Conservation (phyloP, 2,888 invertebrate species). For the Drosophila gaucha region DNA sequence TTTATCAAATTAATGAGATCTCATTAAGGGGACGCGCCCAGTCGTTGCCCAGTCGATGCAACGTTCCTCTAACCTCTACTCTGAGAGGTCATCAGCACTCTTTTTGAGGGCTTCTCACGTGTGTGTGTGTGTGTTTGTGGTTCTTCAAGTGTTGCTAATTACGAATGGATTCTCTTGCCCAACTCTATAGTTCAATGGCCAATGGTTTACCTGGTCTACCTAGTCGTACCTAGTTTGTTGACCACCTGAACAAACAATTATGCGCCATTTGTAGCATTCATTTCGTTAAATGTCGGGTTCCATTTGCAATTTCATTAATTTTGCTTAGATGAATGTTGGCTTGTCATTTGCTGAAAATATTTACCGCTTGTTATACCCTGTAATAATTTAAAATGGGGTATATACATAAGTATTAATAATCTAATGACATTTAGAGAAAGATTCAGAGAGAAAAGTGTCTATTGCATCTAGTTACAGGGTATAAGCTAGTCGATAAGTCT, state of each 20-base stretch:
- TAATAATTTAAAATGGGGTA: not conserved
- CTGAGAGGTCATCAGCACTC: conserved; percentile 16
- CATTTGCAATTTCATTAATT: conserved; percentile 68
- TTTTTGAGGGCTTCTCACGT: conserved; percentile 9
- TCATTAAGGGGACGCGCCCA: conserved; percentile 56
- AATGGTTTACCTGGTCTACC: not conserved
- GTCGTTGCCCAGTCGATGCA: conserved; percentile 27
- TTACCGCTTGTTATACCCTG: conserved; percentile 4
- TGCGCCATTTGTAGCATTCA: conserved; percentile 50
- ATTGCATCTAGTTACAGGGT: no score
- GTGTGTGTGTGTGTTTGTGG: conserved; percentile 1
- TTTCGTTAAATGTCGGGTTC: conserved; percentile 54
- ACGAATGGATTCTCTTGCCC: conserved; percentile 17
- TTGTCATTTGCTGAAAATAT: conserved; percentile 23
- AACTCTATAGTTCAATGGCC: conserved; percentile 20
- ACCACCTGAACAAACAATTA: conserved; percentile 66
- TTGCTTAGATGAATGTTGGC: conserved; percentile 23
- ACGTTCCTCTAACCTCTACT: conserved; percentile 1
- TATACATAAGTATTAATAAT: no score
- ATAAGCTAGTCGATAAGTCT: no score
- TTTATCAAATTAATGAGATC: conserved; percentile 65
- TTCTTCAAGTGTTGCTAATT: conserved; percentile 31
- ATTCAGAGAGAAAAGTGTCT: no score
- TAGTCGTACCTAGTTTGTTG: not conserved
- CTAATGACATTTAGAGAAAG: no score